A percentile compares a stretch with the other conserved stretches of the same genome.
phyloP scores from a whole-genome alignment of 2,797 vertebrate species.

The Sylvilagus floridanus region DNA sequence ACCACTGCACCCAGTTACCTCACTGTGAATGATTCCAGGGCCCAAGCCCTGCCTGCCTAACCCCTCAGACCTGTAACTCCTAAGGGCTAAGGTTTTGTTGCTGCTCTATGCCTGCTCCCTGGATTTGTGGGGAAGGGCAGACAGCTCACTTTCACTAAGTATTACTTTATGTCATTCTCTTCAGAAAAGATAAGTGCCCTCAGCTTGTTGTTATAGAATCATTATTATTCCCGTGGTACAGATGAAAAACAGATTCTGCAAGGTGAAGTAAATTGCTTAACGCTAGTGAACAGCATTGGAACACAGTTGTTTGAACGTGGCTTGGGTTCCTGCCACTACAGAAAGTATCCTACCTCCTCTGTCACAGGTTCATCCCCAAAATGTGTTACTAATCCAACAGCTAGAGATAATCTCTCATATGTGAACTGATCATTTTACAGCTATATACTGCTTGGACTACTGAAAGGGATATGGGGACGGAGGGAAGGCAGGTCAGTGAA shows the following conservation, averaged over 20 bases:
- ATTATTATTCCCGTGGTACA: neutral
- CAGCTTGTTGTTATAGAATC: neutral
- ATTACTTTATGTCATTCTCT: neutral
- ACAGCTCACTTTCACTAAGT: neutral
- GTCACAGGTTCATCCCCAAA: neutral
- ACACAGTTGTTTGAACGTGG: neutral
- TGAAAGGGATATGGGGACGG: neutral
- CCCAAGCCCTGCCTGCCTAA: neutral
- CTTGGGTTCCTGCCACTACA: neutral
- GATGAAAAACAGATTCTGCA: slow-evolving; percentile 10
- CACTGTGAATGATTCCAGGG: rapidly evolving
- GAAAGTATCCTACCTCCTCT: neutral
- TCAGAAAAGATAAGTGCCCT: neutral
- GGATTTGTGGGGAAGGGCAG: neutral
- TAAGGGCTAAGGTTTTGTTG: neutral
- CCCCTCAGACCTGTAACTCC: neutral
- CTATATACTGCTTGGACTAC: neutral
- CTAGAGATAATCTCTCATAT: neutral
- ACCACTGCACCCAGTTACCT: neutral
- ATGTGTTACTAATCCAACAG: neutral
- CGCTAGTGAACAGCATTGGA: neutral
- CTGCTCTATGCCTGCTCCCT: neutral
- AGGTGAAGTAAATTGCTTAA: neutral
- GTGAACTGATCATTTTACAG: neutral
- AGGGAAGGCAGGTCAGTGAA: neutral